phyloP scores from a whole-genome alignment of 2,797 vertebrate genomes.

The Bovichtus variegatus region DNA sequence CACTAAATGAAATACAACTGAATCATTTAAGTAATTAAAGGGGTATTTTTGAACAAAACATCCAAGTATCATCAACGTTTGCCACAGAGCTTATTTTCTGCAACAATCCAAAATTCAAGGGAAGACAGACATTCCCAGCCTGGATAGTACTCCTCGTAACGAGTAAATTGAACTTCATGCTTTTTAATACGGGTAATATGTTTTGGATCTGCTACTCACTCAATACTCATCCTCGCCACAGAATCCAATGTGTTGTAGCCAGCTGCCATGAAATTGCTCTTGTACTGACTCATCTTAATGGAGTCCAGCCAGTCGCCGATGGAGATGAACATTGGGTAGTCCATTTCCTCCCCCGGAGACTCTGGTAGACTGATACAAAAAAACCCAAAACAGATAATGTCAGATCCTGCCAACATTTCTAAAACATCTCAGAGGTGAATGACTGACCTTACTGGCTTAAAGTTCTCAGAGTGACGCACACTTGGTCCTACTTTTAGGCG shows the following conservation, averaged over 20 bases:
- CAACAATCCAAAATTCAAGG: background rate
- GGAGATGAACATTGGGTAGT: constrained; percentile 93
- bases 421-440: constrained; percentile 24
- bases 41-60: background rate
- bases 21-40: background rate
- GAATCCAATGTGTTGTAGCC: constrained; percentile 96
- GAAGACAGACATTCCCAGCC: background rate
- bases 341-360: constrained; percentile 86
- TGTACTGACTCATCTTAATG: constrained; percentile 99
- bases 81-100: background rate
- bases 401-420: constrained; percentile 24
- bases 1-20: background rate
- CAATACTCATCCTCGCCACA: constrained; percentile 88
- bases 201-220: constrained; percentile 79
- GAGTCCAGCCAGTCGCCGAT: constrained; percentile 98
- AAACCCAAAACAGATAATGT: constrained; percentile 1
- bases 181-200: constrained; percentile 13
- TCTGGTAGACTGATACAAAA: constrained; percentile 81
- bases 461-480: constrained; percentile 17
- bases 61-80: background rate
- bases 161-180: background rate
- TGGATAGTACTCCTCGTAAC: background rate
- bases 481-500: constrained; percentile 1
- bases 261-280: constrained; percentile 96
- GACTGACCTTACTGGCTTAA: background rate